phyloP scores from a whole-genome alignment of 92 coral and sea anemone genomes.

The Epizoanthus scotinus region DNA sequence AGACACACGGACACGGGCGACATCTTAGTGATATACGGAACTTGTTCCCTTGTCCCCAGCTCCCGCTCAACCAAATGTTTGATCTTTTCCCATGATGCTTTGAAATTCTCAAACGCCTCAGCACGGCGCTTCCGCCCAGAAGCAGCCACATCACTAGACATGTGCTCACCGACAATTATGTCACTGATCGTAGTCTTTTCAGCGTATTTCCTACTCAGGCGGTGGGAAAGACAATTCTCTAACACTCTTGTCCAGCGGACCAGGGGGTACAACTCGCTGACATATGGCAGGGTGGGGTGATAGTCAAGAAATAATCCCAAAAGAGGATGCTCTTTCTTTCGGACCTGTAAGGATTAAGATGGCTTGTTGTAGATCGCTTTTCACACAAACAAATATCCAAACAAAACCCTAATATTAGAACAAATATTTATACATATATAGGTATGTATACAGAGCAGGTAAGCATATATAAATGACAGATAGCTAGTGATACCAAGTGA shows the following conservation, averaged over 20 bases:
- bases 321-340: conserved; percentile 43
- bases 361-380: too few relatives aligned
- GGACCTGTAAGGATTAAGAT: too few relatives aligned
- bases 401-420: too few relatives aligned
- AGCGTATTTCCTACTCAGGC: conserved; percentile 63
- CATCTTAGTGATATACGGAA: conserved; percentile 12
- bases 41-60: background rate
- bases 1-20: conserved; percentile 35
- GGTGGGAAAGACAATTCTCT: conserved; percentile 52
- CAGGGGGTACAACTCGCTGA: conserved; percentile 53
- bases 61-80: conserved; percentile 3
- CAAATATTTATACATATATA: too few relatives aligned
- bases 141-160: conserved; percentile 34
- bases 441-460: too few relatives aligned
- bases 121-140: conserved; percentile 22
- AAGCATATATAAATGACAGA: too few relatives aligned
- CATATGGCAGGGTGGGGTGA: conserved; percentile 42
- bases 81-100: conserved; percentile 19
- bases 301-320: conserved; percentile 60
- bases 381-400: too few relatives aligned
- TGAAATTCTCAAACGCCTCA: conserved; percentile 24
- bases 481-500: too few relatives aligned
- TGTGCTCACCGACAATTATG: conserved; percentile 47
- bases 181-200: conserved; percentile 58
- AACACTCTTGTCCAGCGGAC: conserved; percentile 62